Conservation (phyloP, 2,888 invertebrate species). For the Odiellus spinosus region DNA sequence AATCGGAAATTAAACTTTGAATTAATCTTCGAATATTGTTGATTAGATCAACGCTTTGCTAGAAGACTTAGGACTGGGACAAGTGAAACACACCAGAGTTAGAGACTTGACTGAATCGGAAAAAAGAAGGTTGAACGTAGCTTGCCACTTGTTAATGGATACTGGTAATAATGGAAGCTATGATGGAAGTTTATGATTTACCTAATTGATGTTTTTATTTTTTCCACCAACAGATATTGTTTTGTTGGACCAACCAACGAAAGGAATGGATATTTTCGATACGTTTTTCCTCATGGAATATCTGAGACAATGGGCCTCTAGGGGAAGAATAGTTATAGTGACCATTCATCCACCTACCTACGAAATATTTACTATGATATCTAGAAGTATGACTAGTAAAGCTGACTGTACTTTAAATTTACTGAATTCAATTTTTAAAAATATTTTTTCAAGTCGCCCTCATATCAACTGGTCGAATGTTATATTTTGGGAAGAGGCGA, state of each 20-base stretch:
- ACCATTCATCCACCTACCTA: slow-evolving; percentile 87
- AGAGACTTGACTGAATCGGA: slow-evolving; percentile 74
- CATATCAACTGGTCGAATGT: slow-evolving; percentile 73
- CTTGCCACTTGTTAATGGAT: slow-evolving; percentile 61
- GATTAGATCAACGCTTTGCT: slow-evolving; percentile 66
- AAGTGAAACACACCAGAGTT: slow-evolving; percentile 72
- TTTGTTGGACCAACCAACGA: slow-evolving; percentile 70
- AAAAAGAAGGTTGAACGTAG: slow-evolving; percentile 67
- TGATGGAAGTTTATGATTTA: not conserved
- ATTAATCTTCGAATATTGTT: slow-evolving; percentile 1
- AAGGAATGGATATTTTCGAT: slow-evolving; percentile 85
- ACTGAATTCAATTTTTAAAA: not conserved
- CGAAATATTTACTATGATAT: slow-evolving; percentile 86
- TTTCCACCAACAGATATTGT: slow-evolving; percentile 54
- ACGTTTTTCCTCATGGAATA: slow-evolving; percentile 90
- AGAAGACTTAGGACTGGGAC: slow-evolving; percentile 76
- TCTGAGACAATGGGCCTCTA: slow-evolving; percentile 70
- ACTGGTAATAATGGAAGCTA: slow-evolving; percentile 28
- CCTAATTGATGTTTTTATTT: too few relatives aligned
- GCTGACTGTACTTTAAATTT: not conserved
- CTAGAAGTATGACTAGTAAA: slow-evolving; percentile 35
- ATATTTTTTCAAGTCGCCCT: slow-evolving; percentile 42
- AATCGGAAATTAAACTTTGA: too few relatives aligned
- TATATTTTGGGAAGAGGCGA: slow-evolving; percentile 74
- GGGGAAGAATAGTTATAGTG: slow-evolving; percentile 65